These are phyloP conservation scores for Fissipunctia ypsillon DNA, from an alignment of 2,888 invertebrate genomes.

Conservation along the genomic window DNA sequence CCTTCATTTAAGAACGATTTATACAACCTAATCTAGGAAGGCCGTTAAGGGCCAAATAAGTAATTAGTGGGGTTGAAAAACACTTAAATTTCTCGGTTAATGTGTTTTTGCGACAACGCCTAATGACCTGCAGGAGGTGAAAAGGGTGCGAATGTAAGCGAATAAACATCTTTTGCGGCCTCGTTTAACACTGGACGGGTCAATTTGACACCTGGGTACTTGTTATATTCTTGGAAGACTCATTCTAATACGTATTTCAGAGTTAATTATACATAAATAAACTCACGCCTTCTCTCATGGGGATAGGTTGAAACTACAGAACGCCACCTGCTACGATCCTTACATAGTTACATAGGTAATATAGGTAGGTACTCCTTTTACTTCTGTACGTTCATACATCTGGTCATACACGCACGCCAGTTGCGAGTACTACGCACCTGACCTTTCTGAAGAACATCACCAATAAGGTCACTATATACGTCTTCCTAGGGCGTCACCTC, in stretches of 20 bases:
- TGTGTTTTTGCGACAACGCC: slow-evolving; percentile 79
- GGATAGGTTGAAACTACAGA: neutral
- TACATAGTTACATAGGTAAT: too few species aligned
- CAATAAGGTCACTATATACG: neutral
- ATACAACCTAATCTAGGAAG: slow-evolving; percentile 75
- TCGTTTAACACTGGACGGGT: slow-evolving; percentile 63
- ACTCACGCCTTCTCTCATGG: too few species aligned
- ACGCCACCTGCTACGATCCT: neutral
- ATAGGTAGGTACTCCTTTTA: neutral
- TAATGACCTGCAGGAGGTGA: slow-evolving; percentile 75
- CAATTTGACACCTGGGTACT: slow-evolving; percentile 53
- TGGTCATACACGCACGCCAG: neutral
- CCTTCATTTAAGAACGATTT: slow-evolving; percentile 67
- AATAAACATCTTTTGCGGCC: slow-evolving; percentile 75
- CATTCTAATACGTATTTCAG: slow-evolving; percentile 14
- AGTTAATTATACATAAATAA: neutral
- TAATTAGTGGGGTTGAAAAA: slow-evolving; percentile 84
- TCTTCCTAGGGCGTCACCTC: neutral
- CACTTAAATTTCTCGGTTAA: slow-evolving; percentile 81
- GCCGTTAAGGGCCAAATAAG: slow-evolving; percentile 77
- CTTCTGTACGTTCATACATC: neutral
- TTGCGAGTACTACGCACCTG: neutral
- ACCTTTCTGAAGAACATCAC: neutral
- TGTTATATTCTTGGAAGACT: slow-evolving; percentile 38
- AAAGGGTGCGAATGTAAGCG: slow-evolving; percentile 70